Percentiles rank a stretch among this genome's conserved stretches.
Conservation (phyloP, 2,888 invertebrate genomes). For the Azorinus chamasolen region DNA sequence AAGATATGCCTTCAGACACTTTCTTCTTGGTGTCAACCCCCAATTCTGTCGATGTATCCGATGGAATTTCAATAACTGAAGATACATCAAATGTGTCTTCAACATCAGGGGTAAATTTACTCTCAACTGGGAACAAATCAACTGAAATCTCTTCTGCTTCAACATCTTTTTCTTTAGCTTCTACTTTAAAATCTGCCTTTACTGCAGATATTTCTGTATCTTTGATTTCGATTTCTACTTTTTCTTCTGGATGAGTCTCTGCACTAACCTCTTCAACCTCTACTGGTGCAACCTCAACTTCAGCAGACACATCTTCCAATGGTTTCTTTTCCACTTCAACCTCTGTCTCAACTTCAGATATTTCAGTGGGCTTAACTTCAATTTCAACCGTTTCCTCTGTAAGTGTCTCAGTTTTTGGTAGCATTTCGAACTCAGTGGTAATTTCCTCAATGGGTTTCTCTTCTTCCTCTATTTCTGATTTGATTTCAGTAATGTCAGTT, state of each 20-base stretch:
- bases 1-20: not conserved
- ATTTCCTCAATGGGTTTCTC: no score
- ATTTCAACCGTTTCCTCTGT: slow-evolving; percentile 29
- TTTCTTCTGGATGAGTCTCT: no score
- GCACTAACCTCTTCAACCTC: no score
- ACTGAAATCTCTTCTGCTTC: slow-evolving; percentile 25
- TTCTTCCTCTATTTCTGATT: no score
- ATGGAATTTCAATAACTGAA: slow-evolving; percentile 31
- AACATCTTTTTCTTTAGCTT: slow-evolving; percentile 9
- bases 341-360: slow-evolving; percentile 16
- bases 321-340: slow-evolving; percentile 1
- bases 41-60: slow-evolving; percentile 15
- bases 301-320: not conserved
- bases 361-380: no score
- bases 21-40: slow-evolving; percentile 15
- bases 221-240: slow-evolving; percentile 33
- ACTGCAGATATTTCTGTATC: slow-evolving; percentile 17
- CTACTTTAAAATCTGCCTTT: slow-evolving; percentile 10
- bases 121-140: slow-evolving; percentile 9
- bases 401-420: slow-evolving; percentile 20
- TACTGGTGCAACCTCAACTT: slow-evolving; percentile 6
- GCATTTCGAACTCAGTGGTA: no score
- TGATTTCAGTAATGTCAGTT: slow-evolving; percentile 5
- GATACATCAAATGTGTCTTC: slow-evolving; percentile 31
- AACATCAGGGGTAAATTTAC: slow-evolving; percentile 19